Base-by-base conservation (phyloP, 2,113 vertebrate species). In the Hymenochirus boettgeri region DNA sequence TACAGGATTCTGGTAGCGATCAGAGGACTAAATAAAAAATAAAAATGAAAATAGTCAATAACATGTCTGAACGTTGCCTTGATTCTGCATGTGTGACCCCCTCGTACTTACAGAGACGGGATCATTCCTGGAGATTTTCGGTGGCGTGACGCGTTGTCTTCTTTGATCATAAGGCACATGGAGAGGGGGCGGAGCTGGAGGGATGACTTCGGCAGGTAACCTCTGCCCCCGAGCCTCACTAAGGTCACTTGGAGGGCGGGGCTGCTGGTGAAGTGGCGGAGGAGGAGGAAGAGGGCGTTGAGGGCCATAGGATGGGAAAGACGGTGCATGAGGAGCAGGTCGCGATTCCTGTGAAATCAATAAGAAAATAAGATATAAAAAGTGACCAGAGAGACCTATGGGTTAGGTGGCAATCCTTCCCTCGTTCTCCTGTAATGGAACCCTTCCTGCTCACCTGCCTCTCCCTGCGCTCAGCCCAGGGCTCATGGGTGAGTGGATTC, bases 111-210 rank as follows among this genome's bases (percentile, higher is more conserved):
- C 63, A 57, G 63, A 22, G 45, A 55, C 22, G 31, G 57, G 9
- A 26, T 66, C 63, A 21, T 27, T 26, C 45, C 46, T 57, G 9
- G 63, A 58, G 55, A 45, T 51, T 21, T 57, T 66, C 5, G 47
- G 63, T 37, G 54, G 46, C 12, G 73, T 70, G 75, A 73, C 73
- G 0, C 78, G 75, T 72, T 79, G 86, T 81, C 86, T 88, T 88
- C 82, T 86, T 78, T 86, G 87, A 86, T 82, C 79, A 71, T 93
- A 93, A 94, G 92, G 92, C 92, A 94, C 90, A 74, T 88, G 82
- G 83, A 88, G 83, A 79, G 87, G 76, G 37, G 76, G 81, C 77
- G 89, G 88, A 90, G 89, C 90, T 94, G 91, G 91, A 92, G 89
- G 86, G 29, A 80, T 80, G 57, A 83, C 85, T 70, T 89, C 79